phyloP scores from a whole-genome alignment of 2,888 invertebrate genomes.

The Pilophorus perplexus region DNA sequence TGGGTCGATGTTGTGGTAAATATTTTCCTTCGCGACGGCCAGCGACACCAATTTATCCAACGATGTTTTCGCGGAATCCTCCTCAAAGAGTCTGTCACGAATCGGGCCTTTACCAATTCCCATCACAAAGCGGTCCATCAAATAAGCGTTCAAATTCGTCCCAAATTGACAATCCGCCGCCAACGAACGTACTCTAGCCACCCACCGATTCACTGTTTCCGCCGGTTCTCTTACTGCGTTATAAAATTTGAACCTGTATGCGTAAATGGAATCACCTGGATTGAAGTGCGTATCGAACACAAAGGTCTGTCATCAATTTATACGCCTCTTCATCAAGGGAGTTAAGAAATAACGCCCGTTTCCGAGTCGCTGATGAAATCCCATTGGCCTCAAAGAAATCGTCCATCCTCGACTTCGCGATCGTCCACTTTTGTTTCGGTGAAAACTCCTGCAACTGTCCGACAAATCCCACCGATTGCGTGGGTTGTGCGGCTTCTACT shows the following conservation, averaged over 20 bases:
- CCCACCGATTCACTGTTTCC: background rate
- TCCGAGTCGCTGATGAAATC: background rate
- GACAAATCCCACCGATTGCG: conserved; percentile 8
- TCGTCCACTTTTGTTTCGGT: conserved; percentile 1
- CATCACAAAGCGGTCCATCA: conserved; percentile 1
- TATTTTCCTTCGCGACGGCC: background rate
- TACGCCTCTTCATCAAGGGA: conserved; percentile 7
- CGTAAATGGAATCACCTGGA: background rate
- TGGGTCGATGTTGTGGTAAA: background rate
- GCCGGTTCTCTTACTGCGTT: background rate
- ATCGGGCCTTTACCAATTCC: conserved; percentile 12
- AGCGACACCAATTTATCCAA: background rate
- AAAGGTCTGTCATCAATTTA: too few relatives aligned
- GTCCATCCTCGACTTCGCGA: conserved; percentile 9
- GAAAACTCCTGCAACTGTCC: background rate
- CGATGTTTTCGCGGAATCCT: background rate
- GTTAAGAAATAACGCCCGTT: conserved; percentile 8
- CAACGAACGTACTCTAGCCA: background rate
- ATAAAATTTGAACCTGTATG: too few relatives aligned
- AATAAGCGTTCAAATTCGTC: background rate
- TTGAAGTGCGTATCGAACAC: conserved; percentile 1
- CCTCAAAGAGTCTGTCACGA: conserved; percentile 6
- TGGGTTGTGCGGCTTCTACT: too few relatives aligned
- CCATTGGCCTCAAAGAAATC: conserved; percentile 6
- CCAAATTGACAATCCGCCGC: conserved; percentile 14